Base-by-base conservation (phyloP, 2,888 invertebrate species). In the Phyllotreta cruciferae region DNA sequence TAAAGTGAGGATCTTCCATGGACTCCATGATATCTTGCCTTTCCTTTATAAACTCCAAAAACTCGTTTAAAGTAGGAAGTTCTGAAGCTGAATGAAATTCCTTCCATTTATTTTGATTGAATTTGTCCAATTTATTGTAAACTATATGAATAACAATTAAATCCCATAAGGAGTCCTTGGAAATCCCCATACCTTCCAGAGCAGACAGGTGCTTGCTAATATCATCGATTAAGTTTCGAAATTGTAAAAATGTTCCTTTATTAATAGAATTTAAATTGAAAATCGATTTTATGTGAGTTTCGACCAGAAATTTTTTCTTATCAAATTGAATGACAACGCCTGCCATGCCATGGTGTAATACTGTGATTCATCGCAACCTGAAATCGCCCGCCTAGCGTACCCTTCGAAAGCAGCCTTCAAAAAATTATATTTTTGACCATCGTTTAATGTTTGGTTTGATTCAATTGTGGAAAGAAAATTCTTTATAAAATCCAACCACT, bases 41-140 rank as follows among this genome's bases (percentile, higher is more conserved):
- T 8, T 56, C 50, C 37, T 64, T 56, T 8, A 64, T 13, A 37
- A 61, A 62, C 39, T 64, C 57, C 37, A 53, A 42, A 54, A 64
- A 61, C 37, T 62, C 38, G 41, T 64, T 39, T 14, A 64, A 47
- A 14, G 57, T 45, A 34, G 58, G 57, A 13, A 62, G 45, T 35
- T 64, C 57, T 38, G 11, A 14, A 37, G 24, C 34, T 45, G 34
- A 44, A 11, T 57, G 34, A 36, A n/a, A 24, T 36, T 62, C 62
- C 53, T 62, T 62, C 53, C 62, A 62, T 39, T 58, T 47, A 11
- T 52, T 50, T 14, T 53, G 52, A 38, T 41, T 64, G 3, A 52
- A 11, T 52, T 60, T 64, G 44, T 60, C 56, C 42, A 64, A 14
- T 49, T 64, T 64, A 49, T 55, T 54, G 24, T 44, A 60, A 47